Evolutionary conservation across 2,888 invertebrate genomes (phyloP).

Genomic region (Drosophila pseudotalamancana): DNA sequence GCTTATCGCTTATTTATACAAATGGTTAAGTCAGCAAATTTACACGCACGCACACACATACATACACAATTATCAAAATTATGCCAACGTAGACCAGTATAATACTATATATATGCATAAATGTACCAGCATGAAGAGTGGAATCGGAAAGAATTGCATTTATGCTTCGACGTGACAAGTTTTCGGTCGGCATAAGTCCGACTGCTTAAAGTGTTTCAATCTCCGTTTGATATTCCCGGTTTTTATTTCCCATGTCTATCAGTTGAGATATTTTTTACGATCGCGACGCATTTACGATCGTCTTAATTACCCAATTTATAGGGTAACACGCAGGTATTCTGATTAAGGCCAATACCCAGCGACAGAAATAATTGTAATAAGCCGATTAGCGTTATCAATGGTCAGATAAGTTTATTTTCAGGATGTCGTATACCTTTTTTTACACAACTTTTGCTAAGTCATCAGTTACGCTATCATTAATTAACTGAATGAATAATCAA

Average conservation of each 20-base stretch:
- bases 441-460: conserved; percentile 24
- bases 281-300: conserved; percentile 10
- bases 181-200: not conserved
- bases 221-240: not conserved
- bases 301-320: conserved; percentile 28
- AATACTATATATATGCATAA: not conserved
- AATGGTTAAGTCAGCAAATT: conserved; percentile 23
- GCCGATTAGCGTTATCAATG: conserved; percentile 39
- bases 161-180: conserved; percentile 5
- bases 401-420: conserved; percentile 31
- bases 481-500: conserved; percentile 22
- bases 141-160: conserved; percentile 1
- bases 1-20: conserved; percentile 48
- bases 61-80: no score
- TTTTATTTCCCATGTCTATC: not conserved
- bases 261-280: conserved; percentile 4
- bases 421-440: conserved; percentile 36
- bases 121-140: not conserved
- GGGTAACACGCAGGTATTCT: not conserved
- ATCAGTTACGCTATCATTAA: conserved; percentile 26
- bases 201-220: not conserved
- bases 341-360: conserved; percentile 5
- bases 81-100: not conserved
- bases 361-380: conserved; percentile 8
- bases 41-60: not conserved